These are phyloP conservation scores for Conistra vaccinii DNA, from an alignment of 2,888 invertebrate species.

Conservation along the genomic window DNA sequence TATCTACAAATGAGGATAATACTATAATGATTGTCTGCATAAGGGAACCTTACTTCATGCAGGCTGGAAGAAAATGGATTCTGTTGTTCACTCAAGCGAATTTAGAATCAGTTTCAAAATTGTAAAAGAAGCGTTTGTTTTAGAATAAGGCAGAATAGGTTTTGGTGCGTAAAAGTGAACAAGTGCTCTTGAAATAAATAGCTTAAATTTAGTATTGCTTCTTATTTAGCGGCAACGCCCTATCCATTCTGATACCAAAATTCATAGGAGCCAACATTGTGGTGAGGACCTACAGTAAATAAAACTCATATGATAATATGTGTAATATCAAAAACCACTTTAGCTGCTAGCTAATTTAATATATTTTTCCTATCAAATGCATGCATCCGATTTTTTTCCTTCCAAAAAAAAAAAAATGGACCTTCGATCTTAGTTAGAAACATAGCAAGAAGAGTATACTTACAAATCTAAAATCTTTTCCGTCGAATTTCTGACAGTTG, in stretches of 20 bases:
- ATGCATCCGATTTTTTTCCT: too few relatives aligned
- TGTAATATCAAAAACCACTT: not conserved
- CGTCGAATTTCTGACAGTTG: constrained; percentile 98
- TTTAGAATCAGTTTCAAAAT: not conserved
- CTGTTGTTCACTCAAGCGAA: not conserved
- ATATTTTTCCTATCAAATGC: not conserved
- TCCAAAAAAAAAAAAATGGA: too few relatives aligned
- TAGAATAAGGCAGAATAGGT: not conserved
- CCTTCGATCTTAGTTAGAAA: not conserved
- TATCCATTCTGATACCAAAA: not conserved
- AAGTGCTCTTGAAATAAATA: not conserved
- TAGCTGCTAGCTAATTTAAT: not conserved
- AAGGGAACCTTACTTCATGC: not conserved
- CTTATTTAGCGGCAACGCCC: not conserved
- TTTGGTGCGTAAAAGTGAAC: not conserved
- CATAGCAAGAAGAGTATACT: constrained; percentile 70
- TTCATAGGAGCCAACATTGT: too few relatives aligned
- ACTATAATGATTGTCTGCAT: not conserved
- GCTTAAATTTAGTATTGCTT: not conserved
- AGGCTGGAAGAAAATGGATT: not conserved
- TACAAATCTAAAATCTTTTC: constrained; percentile 98
- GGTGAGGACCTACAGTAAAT: too few relatives aligned
- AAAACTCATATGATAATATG: too few relatives aligned
- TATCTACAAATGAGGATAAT: constrained; percentile 85
- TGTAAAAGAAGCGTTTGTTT: not conserved